phyloP scores from a whole-genome alignment of 1,140 invertebrate species.

The Drosophila suzukii region DNA sequence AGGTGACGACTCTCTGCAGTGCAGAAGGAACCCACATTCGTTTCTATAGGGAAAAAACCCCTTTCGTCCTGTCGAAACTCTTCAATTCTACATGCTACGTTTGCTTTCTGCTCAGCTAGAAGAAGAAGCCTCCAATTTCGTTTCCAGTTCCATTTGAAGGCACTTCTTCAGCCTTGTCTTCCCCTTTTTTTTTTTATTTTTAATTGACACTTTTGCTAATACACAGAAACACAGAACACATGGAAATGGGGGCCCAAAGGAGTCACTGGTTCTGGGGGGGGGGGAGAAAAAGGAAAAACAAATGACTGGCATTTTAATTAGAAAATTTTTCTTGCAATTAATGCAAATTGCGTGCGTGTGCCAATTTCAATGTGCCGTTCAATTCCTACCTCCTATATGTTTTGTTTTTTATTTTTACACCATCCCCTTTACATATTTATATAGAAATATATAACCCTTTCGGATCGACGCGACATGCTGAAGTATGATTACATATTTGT shows the following conservation, averaged over 20 bases:
- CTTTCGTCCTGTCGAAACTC: conserved; percentile 16
- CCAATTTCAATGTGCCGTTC: conserved; percentile 74
- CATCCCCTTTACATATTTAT: background rate
- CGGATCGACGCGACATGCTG: conserved; percentile 42
- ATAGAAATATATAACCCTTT: conserved; percentile 53
- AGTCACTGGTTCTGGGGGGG: background rate
- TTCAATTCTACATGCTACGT: conserved; percentile 72
- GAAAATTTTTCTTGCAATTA: conserved; percentile 84
- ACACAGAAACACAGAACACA: conserved; percentile 25
- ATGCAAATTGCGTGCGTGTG: conserved; percentile 82
- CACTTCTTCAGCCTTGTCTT: background rate
- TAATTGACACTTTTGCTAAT: conserved; percentile 81
- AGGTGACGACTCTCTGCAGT: conserved; percentile 31
- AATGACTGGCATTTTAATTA: conserved; percentile 83
- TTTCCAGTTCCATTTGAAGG: conserved; percentile 7
- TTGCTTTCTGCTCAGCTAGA: conserved; percentile 70
- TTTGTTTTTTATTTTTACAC: background rate
- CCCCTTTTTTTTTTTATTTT: conserved; percentile 34
- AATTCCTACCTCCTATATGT: conserved; percentile 42
- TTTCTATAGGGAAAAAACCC: background rate
- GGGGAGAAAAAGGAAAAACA: conserved; percentile 15
- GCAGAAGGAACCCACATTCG: conserved; percentile 7
- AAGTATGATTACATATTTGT: conserved; percentile 81
- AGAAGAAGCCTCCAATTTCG: conserved; percentile 35
- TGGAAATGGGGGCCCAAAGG: background rate